phyloP scores from a whole-genome alignment of 2,888 invertebrate species.

The Tipula vernalis region DNA sequence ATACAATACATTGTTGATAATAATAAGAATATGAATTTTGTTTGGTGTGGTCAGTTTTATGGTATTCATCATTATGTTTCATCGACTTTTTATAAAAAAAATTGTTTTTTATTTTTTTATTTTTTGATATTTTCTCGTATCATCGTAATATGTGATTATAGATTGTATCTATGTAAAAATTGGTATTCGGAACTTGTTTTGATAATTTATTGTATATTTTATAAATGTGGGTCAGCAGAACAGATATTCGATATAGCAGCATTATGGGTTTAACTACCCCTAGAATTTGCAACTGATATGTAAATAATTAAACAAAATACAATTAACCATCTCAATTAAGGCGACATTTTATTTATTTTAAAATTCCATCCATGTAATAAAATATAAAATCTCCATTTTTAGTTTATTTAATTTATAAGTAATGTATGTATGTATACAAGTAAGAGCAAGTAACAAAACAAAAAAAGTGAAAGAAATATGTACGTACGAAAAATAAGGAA shows the following conservation, averaged over 20 bases:
- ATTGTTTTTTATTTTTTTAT: neutral
- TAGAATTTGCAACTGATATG: neutral
- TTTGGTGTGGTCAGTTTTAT: neutral
- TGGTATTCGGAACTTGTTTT: neutral
- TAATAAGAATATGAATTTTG: neutral
- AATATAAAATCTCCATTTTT: neutral
- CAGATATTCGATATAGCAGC: neutral
- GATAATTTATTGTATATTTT: neutral
- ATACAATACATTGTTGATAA: neutral
- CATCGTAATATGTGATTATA: neutral
- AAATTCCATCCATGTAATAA: neutral
- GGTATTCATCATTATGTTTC: neutral
- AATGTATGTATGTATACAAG: neutral
- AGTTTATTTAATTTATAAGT: neutral
- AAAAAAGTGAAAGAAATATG: neutral
- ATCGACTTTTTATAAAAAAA: neutral
- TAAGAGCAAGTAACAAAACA: neutral
- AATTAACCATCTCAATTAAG: neutral
- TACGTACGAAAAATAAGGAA: neutral
- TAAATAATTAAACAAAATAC: neutral
- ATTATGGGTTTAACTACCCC: neutral
- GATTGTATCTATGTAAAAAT: neutral
- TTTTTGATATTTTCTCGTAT: neutral
- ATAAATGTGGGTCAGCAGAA: neutral
- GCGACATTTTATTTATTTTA: neutral